These are phyloP conservation scores for Peromyscus polionotus DNA, from an alignment of 2,113 vertebrate species.

Conservation along the genomic window DNA sequence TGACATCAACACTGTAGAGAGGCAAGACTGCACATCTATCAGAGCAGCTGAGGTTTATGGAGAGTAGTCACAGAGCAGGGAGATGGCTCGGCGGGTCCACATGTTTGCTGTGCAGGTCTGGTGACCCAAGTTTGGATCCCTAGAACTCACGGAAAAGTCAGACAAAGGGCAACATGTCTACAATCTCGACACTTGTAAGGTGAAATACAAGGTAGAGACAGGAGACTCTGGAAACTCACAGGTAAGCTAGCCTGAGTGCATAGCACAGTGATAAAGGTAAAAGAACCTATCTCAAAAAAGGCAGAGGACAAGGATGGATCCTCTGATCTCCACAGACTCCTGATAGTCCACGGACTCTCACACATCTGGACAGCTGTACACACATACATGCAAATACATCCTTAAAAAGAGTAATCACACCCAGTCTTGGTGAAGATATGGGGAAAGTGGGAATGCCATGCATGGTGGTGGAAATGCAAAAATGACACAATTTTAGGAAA, in stretches of 20 bases:
- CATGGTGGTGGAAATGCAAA: neutral
- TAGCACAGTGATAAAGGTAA: no score
- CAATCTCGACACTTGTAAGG: neutral
- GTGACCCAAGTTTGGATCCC: neutral
- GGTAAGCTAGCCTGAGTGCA: neutral
- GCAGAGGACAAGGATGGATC: neutral
- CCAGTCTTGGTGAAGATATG: neutral
- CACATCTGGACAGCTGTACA: neutral
- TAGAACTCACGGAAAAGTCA: neutral
- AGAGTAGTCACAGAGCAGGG: no score
- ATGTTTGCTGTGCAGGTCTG: neutral
- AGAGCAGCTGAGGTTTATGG: neutral
- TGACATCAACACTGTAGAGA: neutral
- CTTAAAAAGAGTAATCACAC: neutral
- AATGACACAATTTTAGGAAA: conserved; percentile 1
- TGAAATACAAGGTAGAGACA: neutral
- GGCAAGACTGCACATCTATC: neutral
- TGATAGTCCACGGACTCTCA: neutral
- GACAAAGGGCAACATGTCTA: neutral
- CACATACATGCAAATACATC: neutral
- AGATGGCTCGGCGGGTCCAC: no score
- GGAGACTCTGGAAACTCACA: neutral
- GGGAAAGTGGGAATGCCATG: neutral
- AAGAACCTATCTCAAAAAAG: neutral
- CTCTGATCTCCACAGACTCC: neutral